Evolutionary conservation across 2,888 invertebrate species (phyloP), one percentile per base, ranked within the genome.

Genomic region (Lamproptera curius): DNA sequence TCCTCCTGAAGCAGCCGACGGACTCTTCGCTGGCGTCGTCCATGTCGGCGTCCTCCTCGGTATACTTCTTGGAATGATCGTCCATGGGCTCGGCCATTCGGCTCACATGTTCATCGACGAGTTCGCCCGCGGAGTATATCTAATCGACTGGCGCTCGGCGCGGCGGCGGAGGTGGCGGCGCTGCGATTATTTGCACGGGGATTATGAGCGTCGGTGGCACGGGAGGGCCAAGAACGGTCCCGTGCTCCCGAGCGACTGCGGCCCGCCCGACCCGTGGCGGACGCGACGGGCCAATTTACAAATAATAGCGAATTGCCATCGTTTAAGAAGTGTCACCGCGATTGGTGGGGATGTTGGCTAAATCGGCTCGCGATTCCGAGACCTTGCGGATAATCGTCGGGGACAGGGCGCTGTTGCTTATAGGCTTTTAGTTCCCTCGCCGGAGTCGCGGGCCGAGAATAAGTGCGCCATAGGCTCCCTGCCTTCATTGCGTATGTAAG

Each of bases 271-370:
- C 65, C 73, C 67, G 68, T 65, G 67, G 70, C 82, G 83, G 82
- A 80, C 80, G 83, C 75, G 63, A 73, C 74, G 73, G 74, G 75
- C 80, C 87, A 87, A 87, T 87, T 87, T 87, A 84, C 86, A 79
- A 85, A 83, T 85, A 83, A 84, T 81, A 82, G 84, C 83, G 80
- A 86, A 87, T 87, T 87, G 84, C 85, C 84, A 79, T 81, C 84
- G 85, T 86, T 85, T 84, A 86, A 87, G 87, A 82, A 81, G 83
- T 86, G 86, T 78, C 75, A 78, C 78, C 69, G 73, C 73, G 76
- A 79, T 83, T 85, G 86, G 87, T 83, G 85, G 86, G 81, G 82
- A 84, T 84, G 80, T 63, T 73, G 73, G 74, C 68, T 84, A 82
- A 86, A 87, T 86, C 84, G 83, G 73, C 75, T 81, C 72, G 76